Base-by-base conservation (phyloP, 2,888 invertebrate species). In the Pseudeuparius sepicola region DNA sequence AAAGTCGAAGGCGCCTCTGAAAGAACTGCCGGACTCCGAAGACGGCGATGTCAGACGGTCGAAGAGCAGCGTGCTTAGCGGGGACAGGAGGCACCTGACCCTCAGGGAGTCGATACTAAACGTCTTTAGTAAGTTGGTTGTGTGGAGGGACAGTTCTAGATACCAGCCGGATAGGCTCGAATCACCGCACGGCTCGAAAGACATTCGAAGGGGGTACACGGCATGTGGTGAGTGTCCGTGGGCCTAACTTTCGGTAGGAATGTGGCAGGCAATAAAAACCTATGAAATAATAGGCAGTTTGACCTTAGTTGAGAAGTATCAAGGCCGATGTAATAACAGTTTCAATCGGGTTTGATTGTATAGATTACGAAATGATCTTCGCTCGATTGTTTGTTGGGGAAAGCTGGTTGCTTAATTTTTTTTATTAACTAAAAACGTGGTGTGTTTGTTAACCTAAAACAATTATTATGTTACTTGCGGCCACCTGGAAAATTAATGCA, bases 21-120 rank as follows among this genome's bases (percentile, higher is more conserved):
- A 45, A 34, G 34, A 37, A 4, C 47, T 47, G 13, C 37, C 51
- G 31, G 48, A 46, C 24, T 44, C 52, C 28, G 56, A 57, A 39
- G 59, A 55, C 34, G 56, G 55, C 46, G 57, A 56, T 42, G 52
- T 56, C 39, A 53, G 43, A 39, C 53, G 57, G 46, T 60, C 60
- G 32, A 62, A 60, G 44, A 46, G 52, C 18, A 57, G 57, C 46
- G 54, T 55, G 40, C 49, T 54, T 27, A 56, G 55, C 45, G 54
- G 51, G 40, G 53, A 55, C 34, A 51, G 56, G 31, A 59, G 66
- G 42, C 66, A 65, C 46, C 60, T 58, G 41, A 64, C 64, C 37
- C 53, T 78, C 51, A 68, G 78, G 50, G 73, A 75, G 57, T 78
- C 77, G 44, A 67, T 79, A 54, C 67, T 78, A 50, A 57, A 52